Conservation (phyloP, 2,797 vertebrate genomes). For the Lagocephalus sceleratus region DNA sequence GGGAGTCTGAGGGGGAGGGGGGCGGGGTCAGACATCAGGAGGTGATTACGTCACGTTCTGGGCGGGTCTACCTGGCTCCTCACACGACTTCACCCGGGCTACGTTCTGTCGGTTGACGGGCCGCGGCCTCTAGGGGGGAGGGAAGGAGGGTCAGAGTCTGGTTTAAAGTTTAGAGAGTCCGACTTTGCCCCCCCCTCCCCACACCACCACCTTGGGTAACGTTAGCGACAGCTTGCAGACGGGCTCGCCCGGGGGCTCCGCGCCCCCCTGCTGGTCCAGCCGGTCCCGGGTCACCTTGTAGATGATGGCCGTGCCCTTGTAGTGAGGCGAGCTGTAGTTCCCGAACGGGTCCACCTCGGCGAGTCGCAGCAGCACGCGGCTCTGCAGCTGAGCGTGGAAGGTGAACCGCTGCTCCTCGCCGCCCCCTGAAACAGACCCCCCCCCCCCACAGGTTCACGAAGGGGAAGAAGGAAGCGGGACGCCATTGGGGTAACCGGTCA, state of each 20-base stretch:
- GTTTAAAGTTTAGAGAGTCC: not conserved
- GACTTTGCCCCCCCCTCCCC: not conserved
- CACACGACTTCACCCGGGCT: constrained; percentile 59
- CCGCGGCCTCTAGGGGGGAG: constrained; percentile 75
- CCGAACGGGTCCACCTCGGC: constrained; percentile 84
- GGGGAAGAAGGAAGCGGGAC: too few relatives aligned
- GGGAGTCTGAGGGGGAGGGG: constrained; percentile 54
- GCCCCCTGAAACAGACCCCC: too few relatives aligned
- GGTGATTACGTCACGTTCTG: not conserved
- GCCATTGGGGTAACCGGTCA: constrained; percentile 21
- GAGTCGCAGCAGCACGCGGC: constrained; percentile 73
- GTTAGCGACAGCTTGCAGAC: constrained; percentile 82
- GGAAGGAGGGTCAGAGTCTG: not conserved
- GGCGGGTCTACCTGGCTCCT: constrained; percentile 73
- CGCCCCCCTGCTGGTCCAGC: constrained; percentile 61
- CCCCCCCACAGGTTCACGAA: too few relatives aligned
- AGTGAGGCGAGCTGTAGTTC: constrained; percentile 85
- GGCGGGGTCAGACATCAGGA: not conserved
- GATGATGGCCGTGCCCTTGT: constrained; percentile 81
- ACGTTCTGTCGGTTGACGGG: constrained; percentile 59
- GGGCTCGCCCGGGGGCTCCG: constrained; percentile 64
- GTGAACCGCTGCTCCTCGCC: constrained; percentile 51
- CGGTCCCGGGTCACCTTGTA: constrained; percentile 77
- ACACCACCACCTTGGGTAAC: constrained; percentile 88
- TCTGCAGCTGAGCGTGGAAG: constrained; percentile 84